phyloP scores from a whole-genome alignment of 2,797 vertebrate species.

The Leptoclinus maculatus region DNA sequence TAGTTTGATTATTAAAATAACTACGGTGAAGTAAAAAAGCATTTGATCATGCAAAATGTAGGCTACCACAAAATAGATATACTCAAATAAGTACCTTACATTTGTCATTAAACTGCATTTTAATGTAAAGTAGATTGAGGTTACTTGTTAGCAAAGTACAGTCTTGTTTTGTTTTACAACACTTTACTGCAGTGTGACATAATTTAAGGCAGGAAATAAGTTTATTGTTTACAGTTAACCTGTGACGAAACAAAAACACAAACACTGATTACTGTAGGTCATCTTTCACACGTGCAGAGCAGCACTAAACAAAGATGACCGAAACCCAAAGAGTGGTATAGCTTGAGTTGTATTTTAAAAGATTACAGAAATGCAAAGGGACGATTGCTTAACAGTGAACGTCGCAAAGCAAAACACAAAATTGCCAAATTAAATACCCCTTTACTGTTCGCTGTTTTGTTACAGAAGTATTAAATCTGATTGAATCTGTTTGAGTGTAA shows the following conservation, averaged over 20 bases:
- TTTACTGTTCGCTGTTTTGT: background rate
- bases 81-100: too few relatives aligned
- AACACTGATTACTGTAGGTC: background rate
- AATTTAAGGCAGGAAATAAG: background rate
- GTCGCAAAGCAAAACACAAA: background rate
- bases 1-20: too few relatives aligned
- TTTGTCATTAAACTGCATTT: too few relatives aligned
- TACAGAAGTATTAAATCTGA: accelerated
- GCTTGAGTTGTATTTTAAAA: background rate
- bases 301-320: background rate
- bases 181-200: background rate
- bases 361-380: background rate
- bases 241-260: background rate
- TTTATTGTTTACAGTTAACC: background rate
- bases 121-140: too few relatives aligned
- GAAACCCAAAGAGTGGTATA: background rate
- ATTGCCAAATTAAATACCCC: background rate
- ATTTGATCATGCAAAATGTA: too few relatives aligned
- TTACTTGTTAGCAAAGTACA: too few relatives aligned
- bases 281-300: background rate
- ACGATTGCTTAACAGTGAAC: background rate
- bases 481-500: conserved; percentile 31
- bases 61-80: too few relatives aligned
- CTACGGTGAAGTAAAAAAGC: background rate
- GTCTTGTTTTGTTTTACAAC: too few relatives aligned